Evolutionary conservation across 2,888 invertebrate species (phyloP), one percentile per base, ranked within the genome.

Genomic region (Epinotia ramella): DNA sequence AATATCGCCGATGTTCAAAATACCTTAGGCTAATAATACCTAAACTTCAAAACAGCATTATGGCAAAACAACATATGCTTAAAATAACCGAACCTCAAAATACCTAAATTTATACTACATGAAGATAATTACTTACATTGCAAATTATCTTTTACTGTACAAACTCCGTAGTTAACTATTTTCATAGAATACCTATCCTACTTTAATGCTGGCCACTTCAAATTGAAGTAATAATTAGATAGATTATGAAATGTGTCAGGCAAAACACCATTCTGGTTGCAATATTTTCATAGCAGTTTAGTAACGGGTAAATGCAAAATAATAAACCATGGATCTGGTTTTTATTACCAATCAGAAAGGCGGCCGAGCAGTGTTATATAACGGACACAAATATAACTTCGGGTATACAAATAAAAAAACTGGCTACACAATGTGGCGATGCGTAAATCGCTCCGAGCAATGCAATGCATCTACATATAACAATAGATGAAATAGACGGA

Each of bases 331-430:
- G 67, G 20, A 40, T 67, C 53, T 67, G 33, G 57, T 67, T 40
- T 67, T 33, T 57, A 67, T 67, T 33, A 67, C 67, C 0, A 67
- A 67, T 67, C 67, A 67, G n/a, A 67, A 67, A n/a, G 40, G 67
- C 18, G 67, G 56, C 67, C 56, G 59, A 46, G 68, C 59, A 59
- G 68, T 69, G 60, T 59, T 69, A 16, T 18, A 59, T 16, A 46
- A 69, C 20, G 60, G 60, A 28, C 60, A 69, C 16, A 69, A 60
- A 24, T 69, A 60, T 60, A 69, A 69, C 49, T 60, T 46, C 11
- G 69, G 46, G 1, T 60, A 69, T n/a, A 12, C 2, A 46, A 24
- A n/a, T 28, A 49, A 69, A 69, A 69, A 59, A 59, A 46, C 24
- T 3, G 46, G 12, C 12, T 44, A 24, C 18, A 46, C 20, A 12